Conservation (phyloP, 2,113 vertebrate genomes). For the Noctilio leporinus region DNA sequence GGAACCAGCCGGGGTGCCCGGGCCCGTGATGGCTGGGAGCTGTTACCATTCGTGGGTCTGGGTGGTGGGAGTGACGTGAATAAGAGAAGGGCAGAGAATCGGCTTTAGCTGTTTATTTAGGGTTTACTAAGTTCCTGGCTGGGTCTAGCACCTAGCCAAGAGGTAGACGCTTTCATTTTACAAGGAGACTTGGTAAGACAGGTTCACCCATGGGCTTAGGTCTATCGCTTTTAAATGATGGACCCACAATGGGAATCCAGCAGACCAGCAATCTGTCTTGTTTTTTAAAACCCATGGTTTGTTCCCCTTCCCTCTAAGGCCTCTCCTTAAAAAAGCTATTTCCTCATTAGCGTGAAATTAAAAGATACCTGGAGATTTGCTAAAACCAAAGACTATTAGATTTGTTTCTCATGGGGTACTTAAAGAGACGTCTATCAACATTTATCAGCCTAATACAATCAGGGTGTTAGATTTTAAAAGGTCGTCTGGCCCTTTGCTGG, state of each 20-base stretch:
- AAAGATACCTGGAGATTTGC: conserved; percentile 51
- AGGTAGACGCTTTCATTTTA: neutral
- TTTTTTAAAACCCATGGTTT: neutral
- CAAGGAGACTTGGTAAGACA: neutral
- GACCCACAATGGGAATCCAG: neutral
- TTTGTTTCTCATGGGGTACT: neutral
- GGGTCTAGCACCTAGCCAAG: neutral
- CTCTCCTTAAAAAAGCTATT: conserved; percentile 20
- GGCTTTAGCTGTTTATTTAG: neutral
- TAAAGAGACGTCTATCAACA: neutral
- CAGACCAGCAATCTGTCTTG: neutral
- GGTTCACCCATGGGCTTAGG: neutral
- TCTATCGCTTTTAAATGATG: neutral
- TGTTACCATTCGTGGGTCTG: neutral
- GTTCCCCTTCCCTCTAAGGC: neutral
- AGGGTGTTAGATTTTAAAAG: conserved; percentile 16
- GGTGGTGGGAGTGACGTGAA: neutral
- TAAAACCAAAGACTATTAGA: conserved; percentile 46
- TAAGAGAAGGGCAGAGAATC: neutral
- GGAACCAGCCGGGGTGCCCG: neutral
- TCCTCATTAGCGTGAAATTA: conserved; percentile 46
- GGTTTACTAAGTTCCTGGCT: neutral
- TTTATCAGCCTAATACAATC: conserved; percentile 11
- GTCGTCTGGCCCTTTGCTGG: neutral
- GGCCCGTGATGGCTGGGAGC: neutral